Conservation (phyloP, 1,140 invertebrate genomes). For the Hyposmocoma kahamanoa region DNA sequence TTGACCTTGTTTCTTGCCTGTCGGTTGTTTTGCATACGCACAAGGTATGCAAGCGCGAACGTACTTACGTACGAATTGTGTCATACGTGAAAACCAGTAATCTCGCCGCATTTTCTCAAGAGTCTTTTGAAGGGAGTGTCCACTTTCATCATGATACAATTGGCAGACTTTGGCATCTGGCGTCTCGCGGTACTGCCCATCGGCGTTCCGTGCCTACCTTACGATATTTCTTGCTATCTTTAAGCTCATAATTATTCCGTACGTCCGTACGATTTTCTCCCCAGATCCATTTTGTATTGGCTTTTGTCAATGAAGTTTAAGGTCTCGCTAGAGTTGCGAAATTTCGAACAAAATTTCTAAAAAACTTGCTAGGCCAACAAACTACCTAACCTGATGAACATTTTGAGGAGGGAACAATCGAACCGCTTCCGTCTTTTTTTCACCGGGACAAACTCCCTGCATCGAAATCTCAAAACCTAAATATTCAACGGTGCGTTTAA, state of each 20-base stretch:
- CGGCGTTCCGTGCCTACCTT: background rate
- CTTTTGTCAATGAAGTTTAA: conserved; percentile 25
- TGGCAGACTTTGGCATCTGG: conserved; percentile 5
- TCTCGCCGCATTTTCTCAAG: conserved; percentile 17
- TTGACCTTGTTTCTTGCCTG: conserved; percentile 16
- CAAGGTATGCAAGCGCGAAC: conserved; percentile 9
- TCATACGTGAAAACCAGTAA: conserved; percentile 23
- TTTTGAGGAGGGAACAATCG: conserved; percentile 19
- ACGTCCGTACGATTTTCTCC: conserved; percentile 8
- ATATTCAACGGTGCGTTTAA: conserved; percentile 20
- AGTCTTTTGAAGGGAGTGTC: conserved; percentile 23
- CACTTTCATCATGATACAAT: conserved; percentile 19
- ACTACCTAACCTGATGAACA: conserved; percentile 21
- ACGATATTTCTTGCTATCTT: background rate
- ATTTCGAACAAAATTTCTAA: conserved; percentile 23
- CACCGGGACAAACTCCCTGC: conserved; percentile 19
- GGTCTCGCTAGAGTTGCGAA: conserved; percentile 29
- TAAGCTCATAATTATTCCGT: background rate
- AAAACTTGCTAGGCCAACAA: conserved; percentile 21
- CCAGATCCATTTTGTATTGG: conserved; percentile 32
- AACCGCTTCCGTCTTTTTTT: conserved; percentile 25
- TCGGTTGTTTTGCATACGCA: background rate
- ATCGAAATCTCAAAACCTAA: conserved; percentile 19
- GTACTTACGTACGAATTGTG: conserved; percentile 3
- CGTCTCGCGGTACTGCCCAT: conserved; percentile 4